Conservation (phyloP, 2,113 vertebrate genomes). For the Gulo gulo region DNA sequence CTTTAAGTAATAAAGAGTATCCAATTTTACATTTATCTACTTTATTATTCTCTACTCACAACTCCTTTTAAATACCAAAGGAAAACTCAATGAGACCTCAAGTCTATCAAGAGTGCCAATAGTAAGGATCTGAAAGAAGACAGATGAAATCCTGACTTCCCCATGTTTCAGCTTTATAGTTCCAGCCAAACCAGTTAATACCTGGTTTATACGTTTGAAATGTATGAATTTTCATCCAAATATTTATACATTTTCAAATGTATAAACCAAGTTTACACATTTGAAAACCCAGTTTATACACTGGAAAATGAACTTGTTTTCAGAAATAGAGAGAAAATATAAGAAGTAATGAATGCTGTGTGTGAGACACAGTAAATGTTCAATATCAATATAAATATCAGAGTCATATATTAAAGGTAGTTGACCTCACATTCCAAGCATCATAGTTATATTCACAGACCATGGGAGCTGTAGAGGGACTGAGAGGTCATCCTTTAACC, state of each 20-base stretch:
- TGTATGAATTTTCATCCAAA: too few species aligned
- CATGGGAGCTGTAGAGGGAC: accelerated
- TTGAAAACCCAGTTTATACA: too few species aligned
- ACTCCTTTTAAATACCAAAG: background rate
- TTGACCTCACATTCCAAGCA: background rate
- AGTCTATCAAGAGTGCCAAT: background rate
- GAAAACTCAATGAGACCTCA: background rate
- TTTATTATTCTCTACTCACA: background rate
- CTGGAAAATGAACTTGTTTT: background rate
- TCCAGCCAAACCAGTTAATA: background rate
- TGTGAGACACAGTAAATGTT: background rate
- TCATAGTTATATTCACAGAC: background rate
- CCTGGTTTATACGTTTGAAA: background rate
- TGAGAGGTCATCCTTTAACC: too few species aligned
- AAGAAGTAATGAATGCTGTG: background rate
- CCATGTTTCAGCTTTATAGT: background rate
- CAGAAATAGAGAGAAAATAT: background rate
- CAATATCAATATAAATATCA: background rate
- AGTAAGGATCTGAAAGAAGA: background rate
- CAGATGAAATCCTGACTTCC: background rate
- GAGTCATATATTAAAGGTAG: background rate
- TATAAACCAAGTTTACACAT: too few species aligned
- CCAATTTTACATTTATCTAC: conserved; percentile 2
- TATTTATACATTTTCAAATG: too few species aligned
- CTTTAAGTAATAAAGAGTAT: background rate